Base-by-base conservation (phyloP, 2,113 vertebrate genomes). In the Chunga burmeisteri region DNA sequence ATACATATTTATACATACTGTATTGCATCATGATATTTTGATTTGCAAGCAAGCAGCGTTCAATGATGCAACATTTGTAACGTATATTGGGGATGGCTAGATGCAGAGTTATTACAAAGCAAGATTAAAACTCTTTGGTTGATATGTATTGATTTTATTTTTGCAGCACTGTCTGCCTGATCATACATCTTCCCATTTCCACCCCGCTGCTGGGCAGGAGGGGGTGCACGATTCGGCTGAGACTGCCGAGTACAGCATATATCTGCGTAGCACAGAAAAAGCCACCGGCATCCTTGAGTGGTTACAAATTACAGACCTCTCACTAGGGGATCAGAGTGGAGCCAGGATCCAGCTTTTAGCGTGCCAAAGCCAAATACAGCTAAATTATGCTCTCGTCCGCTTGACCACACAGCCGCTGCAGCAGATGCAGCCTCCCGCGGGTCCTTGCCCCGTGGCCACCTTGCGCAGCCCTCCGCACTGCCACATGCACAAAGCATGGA, bases 121-220 rank as follows among this genome's bases (percentile, higher is more conserved):
- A 93, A 74, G 84, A 97, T 91, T 93, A 90, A 94, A 95, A 68
- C 56, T 34, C 92, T 72, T 38, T 1, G 0, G 81, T 23, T 86
- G 84, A 82, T 82, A 73, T 25, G 49, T 77, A 96, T 59, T 27
- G 86, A 94, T 95, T 91, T 85, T 65, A 68, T 72, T 94, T 87
- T 75, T 58, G 27, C 86, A 50, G 14, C 32, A 6, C 40, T 68
- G 29, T 13, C 77, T 55, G 40, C 36, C 86, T 30, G 62, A 53
- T 40, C 47, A 16, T 63, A 50, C 30, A 46, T 80, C 83, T 78
- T 84, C 44, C 63, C 66, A 15, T 25, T 79, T 42, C 84, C 71
- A 62, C 9, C 27, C 59, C 0, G 1, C 68, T 46, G 80, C 92
- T 36, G 47, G 53, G 58, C 30, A 12, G 66, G 86, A 85, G 65